Evolutionary conservation across 2,797 vertebrate genomes (phyloP), one percentile per base, ranked within the genome.

Genomic region (Sandelia bainsii): DNA sequence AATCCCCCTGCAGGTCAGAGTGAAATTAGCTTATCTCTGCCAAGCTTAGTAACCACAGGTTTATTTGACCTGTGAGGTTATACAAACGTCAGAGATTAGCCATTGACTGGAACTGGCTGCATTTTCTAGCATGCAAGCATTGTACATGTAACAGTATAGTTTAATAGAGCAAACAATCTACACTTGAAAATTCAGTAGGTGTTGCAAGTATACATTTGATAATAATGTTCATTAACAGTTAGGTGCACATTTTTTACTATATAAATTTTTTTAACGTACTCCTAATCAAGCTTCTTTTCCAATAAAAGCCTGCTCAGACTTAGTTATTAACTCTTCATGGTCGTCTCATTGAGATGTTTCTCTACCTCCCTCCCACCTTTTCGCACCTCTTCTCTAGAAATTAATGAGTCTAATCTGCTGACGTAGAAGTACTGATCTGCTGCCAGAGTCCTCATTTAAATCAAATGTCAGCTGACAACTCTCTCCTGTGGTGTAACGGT

Each of bases 11-110:
- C 40, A 80, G 80, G 80, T 86, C 73, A 64, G 52, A 51, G 68
- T 92, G 70, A 89, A 93, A 93, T 92, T 83, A 92, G 89, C 81
- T 90, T 44, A 89, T 87, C 89, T 84, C 69, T 8, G 71, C 72
- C 59, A 60, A 58, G 54, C 4, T 90, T 89, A 91, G 90, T 77
- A 77, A 67, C 37, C 27, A 20, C 58, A 20, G 62, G 79, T 83
- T 85, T 72, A 83, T 81, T 82, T 80, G 79, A 75, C 61, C 79
- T 16, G 54, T 8, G 39, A 57, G 63, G 65, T 13, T 71, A 72
- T 37, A 60, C 29, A 3, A 45, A 86, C 29, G 54, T 84, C 78
- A 83, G 54, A 72, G 89, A 85, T 92, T 78, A 89, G 60, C 44
- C 77, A 54, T 29, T 61, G 75, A 78, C 75, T 75, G 53, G 48